phyloP scores from a whole-genome alignment of 2,888 invertebrate species.

The Monochamus alternatus region DNA sequence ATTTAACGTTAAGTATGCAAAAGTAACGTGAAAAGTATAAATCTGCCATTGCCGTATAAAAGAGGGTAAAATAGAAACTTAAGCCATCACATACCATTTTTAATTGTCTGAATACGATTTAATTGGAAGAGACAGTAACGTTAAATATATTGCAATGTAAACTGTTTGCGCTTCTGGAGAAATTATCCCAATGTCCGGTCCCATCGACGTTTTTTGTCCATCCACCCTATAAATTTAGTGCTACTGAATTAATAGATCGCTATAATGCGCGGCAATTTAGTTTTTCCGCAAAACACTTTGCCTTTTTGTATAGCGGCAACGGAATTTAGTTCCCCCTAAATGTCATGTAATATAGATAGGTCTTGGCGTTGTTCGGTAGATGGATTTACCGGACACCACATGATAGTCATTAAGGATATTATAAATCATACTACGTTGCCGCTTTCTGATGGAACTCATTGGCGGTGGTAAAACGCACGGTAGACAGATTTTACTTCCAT shows the following conservation, averaged over 20 bases:
- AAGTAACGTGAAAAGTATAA: too few species aligned
- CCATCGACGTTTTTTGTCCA: constrained; percentile 11
- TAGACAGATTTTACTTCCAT: background rate
- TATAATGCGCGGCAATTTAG: constrained; percentile 29
- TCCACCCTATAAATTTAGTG: constrained; percentile 17
- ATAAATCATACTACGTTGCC: constrained; percentile 21
- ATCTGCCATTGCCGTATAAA: too few species aligned
- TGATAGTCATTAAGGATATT: constrained; percentile 27
- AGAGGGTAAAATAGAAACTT: too few species aligned
- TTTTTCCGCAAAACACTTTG: constrained; percentile 27
- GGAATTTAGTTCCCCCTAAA: constrained; percentile 22
- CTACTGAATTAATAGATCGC: constrained; percentile 24
- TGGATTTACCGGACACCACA: constrained; percentile 23
- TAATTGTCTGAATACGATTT: too few species aligned
- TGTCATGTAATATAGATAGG: constrained; percentile 33
- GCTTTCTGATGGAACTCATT: constrained; percentile 12
- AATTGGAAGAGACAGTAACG: too few species aligned
- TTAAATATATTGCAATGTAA: too few species aligned
- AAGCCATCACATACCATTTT: too few species aligned
- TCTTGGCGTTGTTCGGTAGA: constrained; percentile 23
- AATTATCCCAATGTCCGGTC: constrained; percentile 9
- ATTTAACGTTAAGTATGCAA: too few species aligned
- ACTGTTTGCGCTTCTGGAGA: too few species aligned
- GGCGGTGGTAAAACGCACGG: background rate
- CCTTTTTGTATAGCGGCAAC: constrained; percentile 22